A percentile compares a stretch with the other conserved stretches of the same genome.
These are phyloP conservation scores for Pherbina coryleti DNA, from an alignment of 2,888 invertebrate genomes.

Conservation along the genomic window DNA sequence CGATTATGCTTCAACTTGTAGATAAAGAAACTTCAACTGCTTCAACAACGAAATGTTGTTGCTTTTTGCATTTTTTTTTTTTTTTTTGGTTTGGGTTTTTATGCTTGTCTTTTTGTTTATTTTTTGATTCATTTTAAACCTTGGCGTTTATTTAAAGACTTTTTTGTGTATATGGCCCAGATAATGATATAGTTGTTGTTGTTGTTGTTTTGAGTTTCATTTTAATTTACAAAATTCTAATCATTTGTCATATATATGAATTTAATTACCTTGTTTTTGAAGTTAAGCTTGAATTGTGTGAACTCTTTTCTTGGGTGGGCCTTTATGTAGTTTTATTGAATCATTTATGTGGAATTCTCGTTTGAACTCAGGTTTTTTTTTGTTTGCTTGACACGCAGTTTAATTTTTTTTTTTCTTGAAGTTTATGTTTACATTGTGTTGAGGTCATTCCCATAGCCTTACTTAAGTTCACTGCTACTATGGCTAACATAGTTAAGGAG, in stretches of 20 bases:
- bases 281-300: not conserved
- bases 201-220: not conserved
- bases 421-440: not conserved
- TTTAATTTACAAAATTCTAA: not conserved
- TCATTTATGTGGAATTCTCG: not conserved
- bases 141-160: not conserved
- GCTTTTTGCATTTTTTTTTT: not conserved
- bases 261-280: not conserved
- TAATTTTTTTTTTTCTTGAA: not conserved
- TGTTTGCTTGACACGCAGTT: not conserved
- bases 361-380: not conserved
- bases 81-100: not conserved
- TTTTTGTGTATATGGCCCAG: not conserved
- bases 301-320: not conserved
- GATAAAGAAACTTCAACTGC: slow-evolving; percentile 7
- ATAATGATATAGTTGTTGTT: not conserved
- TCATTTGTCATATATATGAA: not conserved
- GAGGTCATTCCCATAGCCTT: not conserved
- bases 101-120: not conserved
- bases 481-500: no score
- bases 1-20: not conserved
- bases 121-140: not conserved
- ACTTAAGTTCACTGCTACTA: no score
- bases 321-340: not conserved
- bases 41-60: not conserved